Percentiles rank a stretch among this genome's conserved stretches.
phyloP scores from a whole-genome alignment of 2,113 vertebrate species.

The Serinus canaria region DNA sequence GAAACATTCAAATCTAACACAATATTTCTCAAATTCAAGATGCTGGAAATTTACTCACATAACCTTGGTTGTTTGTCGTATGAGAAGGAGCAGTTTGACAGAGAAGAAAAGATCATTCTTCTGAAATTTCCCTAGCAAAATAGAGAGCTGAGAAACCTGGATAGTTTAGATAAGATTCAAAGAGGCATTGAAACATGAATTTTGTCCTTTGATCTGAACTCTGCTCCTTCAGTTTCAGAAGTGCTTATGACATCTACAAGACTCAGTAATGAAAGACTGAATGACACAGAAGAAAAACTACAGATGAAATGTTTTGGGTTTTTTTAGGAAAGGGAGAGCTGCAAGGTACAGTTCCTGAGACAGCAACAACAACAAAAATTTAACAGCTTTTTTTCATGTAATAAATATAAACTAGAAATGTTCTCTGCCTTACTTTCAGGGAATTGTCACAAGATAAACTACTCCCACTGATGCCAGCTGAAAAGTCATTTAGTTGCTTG shows the following conservation, averaged over 20 bases:
- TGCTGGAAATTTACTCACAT: not conserved
- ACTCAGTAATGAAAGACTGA: not conserved
- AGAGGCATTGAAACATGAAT: not conserved
- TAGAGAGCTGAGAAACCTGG: not conserved
- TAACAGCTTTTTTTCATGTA: not conserved
- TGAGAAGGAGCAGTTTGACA: not conserved
- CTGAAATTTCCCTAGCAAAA: not conserved
- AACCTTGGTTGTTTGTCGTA: not conserved
- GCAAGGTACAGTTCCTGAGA: not conserved
- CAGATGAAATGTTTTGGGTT: not conserved
- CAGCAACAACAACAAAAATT: not conserved
- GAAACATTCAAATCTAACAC: not conserved
- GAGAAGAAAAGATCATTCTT: not conserved
- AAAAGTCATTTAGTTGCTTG: not conserved
- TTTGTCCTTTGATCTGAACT: not conserved
- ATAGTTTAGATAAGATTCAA: conserved; percentile 4
- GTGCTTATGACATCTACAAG: not conserved
- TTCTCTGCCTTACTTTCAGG: not conserved
- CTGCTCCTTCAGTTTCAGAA: not conserved
- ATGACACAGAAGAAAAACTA: not conserved
- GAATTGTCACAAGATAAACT: not conserved
- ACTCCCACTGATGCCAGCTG: not conserved
- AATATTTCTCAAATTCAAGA: not conserved
- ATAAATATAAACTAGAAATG: not conserved
- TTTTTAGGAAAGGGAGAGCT: not conserved